Base-by-base conservation (phyloP, 64 coral and sea anemone genomes). In the Orbicella faveolata region DNA sequence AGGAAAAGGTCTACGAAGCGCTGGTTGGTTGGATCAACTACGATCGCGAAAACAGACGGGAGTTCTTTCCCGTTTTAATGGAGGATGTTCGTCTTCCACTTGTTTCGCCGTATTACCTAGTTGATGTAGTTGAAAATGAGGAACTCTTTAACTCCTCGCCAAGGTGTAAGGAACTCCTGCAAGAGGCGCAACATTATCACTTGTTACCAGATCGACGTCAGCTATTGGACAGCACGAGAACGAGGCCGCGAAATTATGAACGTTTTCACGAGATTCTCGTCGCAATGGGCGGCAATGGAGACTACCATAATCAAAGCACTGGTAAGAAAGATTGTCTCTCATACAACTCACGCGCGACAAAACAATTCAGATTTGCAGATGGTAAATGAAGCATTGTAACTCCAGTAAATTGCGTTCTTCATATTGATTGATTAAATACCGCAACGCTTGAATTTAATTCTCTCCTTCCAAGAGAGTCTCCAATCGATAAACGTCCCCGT, bases 141-240 rank as follows among this genome's bases (percentile, higher is more conserved):
- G 94, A 90, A 89, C 89, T 99, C 2, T 88, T 99, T 3, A 88
- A 92, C 39, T 23, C 87, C 34, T 82, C 94, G 2, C 88, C 91
- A 16, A 81, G 89, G 12, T 99, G 97, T 33, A 90, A 86, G 89
- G 91, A 95, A 57, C 77, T 99, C 12, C 88, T 99, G 35, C 89
- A 91, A 37, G 97, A 99, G 88, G 97, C 97, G n/a, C 97, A 99
- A 74, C 94, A 96, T 78, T 99, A 93, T 87, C 97, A 99, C 54
- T 96, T 99, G 97, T 90, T 99, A 66, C 97, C 97, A 63, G 97
- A 99, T 75, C 80, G 97, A 69, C 88, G 97, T 6, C 79, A 92
- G 26, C 80, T 89, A 34, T 80, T 99, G 34, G 94, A 96, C 61
- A 96, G 74, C 54, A 52, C 86, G 5, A 90, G 94, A 57, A 99